These are phyloP conservation scores for Nycticebus coucang DNA, from an alignment of 2,113 vertebrate genomes.

Conservation along the genomic window DNA sequence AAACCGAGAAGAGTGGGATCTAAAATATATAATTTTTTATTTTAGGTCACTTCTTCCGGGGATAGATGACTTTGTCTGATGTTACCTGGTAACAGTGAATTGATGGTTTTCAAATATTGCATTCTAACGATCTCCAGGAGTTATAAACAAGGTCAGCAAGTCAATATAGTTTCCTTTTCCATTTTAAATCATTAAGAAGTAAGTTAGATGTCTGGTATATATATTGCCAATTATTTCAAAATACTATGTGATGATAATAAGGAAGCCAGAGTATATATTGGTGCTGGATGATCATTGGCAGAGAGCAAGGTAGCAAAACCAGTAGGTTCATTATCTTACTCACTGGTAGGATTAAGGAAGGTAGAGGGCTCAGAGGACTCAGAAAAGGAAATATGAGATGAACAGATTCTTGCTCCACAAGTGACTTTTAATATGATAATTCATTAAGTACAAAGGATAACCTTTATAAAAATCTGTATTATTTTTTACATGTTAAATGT, in stretches of 20 bases:
- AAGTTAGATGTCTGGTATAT: neutral
- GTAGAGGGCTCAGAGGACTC: neutral
- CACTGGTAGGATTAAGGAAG: neutral
- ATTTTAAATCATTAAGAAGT: neutral
- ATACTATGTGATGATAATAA: neutral
- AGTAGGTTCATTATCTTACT: neutral
- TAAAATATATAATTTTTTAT: neutral
- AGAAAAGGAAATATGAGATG: neutral
- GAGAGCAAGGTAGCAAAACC: neutral
- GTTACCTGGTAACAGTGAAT: neutral
- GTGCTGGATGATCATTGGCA: neutral
- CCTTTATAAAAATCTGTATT: neutral
- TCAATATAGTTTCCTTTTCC: neutral
- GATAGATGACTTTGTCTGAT: neutral
- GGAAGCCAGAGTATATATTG: neutral
- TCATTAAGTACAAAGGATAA: neutral
- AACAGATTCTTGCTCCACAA: neutral
- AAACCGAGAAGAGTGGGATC: neutral
- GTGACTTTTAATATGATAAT: neutral
- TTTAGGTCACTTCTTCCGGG: neutral
- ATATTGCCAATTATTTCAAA: slow-evolving; percentile 37
- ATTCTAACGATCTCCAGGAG: neutral
- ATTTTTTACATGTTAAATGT: neutral
- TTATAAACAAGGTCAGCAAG: neutral
- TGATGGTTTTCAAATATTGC: neutral